Evolutionary conservation across 2,888 invertebrate species (phyloP).

Genomic region (Coelinius sp.): DNA sequence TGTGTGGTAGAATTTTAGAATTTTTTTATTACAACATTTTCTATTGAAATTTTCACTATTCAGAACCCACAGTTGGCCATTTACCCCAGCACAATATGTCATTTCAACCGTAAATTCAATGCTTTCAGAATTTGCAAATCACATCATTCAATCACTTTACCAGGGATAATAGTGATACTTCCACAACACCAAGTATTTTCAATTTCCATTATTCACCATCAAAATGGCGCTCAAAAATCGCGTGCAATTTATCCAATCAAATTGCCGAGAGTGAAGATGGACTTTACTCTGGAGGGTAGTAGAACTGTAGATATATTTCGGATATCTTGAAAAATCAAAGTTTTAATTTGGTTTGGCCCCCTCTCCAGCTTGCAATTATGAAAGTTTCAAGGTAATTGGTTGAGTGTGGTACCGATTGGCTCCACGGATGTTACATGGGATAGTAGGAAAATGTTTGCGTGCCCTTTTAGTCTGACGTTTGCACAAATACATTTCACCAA

Average conservation of each 20-base stretch:
- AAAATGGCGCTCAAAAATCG: slow-evolving; percentile 11
- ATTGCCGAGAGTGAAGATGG: slow-evolving; percentile 16
- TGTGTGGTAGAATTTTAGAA: not conserved
- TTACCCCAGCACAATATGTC: not conserved
- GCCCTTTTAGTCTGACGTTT: slow-evolving; percentile 49
- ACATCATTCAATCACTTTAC: not conserved
- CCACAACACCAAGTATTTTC: not conserved
- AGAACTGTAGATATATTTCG: not conserved
- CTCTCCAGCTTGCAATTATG: slow-evolving; percentile 57
- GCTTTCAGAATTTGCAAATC: not conserved
- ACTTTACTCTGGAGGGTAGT: not conserved
- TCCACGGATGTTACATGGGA: slow-evolving; percentile 25
- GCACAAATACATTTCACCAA: slow-evolving; percentile 12
- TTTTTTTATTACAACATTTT: not conserved
- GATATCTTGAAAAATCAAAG: slow-evolving; percentile 60
- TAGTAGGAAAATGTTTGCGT: slow-evolving; percentile 53
- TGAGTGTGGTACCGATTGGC: slow-evolving; percentile 45
- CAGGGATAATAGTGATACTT: not conserved
- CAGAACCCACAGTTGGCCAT: too few species aligned
- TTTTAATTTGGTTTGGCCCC: slow-evolving; percentile 63
- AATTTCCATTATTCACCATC: not conserved
- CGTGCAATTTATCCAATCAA: slow-evolving; percentile 31
- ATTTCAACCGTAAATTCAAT: not conserved
- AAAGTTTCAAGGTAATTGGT: slow-evolving; percentile 63
- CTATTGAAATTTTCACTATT: too few species aligned